phyloP scores from a whole-genome alignment of 1,140 invertebrate species.

The Augochlora pura region DNA sequence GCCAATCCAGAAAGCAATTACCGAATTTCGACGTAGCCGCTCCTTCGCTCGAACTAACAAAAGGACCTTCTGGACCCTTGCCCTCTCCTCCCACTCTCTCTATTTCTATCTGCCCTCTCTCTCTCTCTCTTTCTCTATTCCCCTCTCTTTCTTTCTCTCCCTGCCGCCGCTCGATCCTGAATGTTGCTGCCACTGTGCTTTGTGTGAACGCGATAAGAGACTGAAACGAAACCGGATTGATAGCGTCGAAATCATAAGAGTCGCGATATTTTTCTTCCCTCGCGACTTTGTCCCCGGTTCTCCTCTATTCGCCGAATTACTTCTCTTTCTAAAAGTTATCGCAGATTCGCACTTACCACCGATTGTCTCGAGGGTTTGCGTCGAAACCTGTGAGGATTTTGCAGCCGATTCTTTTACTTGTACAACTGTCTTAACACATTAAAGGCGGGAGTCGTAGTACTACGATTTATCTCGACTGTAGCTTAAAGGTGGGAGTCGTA shows the following conservation, averaged over 20 bases:
- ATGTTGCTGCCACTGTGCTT: slow-evolving; percentile 36
- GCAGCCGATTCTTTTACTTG: too few relatives aligned
- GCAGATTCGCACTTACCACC: too few relatives aligned
- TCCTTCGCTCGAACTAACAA: slow-evolving; percentile 59
- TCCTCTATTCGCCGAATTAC: too few relatives aligned
- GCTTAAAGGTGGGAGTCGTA: too few relatives aligned
- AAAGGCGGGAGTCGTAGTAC: too few relatives aligned
- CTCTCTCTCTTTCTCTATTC: background rate
- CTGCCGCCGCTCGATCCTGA: slow-evolving; percentile 39
- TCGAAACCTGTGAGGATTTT: too few relatives aligned
- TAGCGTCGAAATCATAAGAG: slow-evolving; percentile 19
- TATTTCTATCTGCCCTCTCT: too few relatives aligned
- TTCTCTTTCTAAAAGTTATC: too few relatives aligned
- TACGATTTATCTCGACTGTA: too few relatives aligned
- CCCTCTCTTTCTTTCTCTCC: background rate
- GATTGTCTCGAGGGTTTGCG: too few relatives aligned
- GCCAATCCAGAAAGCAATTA: slow-evolving; percentile 71
- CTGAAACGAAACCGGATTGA: slow-evolving; percentile 49
- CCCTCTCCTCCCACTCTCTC: background rate
- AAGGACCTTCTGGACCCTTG: slow-evolving; percentile 55
- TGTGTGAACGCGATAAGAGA: slow-evolving; percentile 56
- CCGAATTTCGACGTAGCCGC: slow-evolving; percentile 59
- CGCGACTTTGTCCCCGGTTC: too few relatives aligned
- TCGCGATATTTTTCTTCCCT: background rate
- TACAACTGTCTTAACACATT: too few relatives aligned